Evolutionary conservation across 30 jellyfish, hydroid and myxozoan species (phyloP).

Genomic region (Chironex yamaguchii): DNA sequence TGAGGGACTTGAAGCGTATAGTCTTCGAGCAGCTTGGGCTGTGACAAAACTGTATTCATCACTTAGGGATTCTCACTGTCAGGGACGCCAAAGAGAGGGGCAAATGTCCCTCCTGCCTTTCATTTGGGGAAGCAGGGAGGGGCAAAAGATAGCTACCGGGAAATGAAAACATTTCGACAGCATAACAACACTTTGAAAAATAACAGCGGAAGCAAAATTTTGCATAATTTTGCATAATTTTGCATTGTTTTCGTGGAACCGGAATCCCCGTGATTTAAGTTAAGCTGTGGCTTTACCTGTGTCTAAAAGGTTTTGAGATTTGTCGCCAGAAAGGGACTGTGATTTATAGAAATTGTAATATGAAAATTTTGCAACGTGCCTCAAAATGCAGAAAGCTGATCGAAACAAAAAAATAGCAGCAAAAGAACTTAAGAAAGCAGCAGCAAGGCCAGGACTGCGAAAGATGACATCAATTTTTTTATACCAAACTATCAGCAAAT

Average conservation of each 20-base stretch:
- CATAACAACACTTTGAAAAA: constrained; percentile 10
- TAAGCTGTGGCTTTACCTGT: too few relatives aligned
- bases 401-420: constrained; percentile 35
- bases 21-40: too few relatives aligned
- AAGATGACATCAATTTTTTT: constrained; percentile 8
- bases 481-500: constrained; percentile 1
- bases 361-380: constrained; percentile 32
- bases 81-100: too few relatives aligned
- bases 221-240: constrained; percentile 12
- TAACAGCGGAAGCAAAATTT: constrained; percentile 26
- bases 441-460: constrained; percentile 46
- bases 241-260: constrained; percentile 13
- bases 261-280: too few relatives aligned
- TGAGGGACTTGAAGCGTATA: too few relatives aligned
- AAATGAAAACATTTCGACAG: constrained; percentile 15
- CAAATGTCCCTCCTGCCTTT: too few relatives aligned
- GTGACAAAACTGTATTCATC: too few relatives aligned
- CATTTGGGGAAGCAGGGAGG: too few relatives aligned
- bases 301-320: too few relatives aligned
- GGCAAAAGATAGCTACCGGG: constrained; percentile 50
- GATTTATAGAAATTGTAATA: constrained; percentile 5
- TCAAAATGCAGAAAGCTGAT: constrained; percentile 62
- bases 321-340: background rate
- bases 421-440: constrained; percentile 46
- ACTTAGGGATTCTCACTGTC: too few relatives aligned